phyloP scores from a whole-genome alignment of 2,113 vertebrate species.

The Ivindomyrus marchei region DNA sequence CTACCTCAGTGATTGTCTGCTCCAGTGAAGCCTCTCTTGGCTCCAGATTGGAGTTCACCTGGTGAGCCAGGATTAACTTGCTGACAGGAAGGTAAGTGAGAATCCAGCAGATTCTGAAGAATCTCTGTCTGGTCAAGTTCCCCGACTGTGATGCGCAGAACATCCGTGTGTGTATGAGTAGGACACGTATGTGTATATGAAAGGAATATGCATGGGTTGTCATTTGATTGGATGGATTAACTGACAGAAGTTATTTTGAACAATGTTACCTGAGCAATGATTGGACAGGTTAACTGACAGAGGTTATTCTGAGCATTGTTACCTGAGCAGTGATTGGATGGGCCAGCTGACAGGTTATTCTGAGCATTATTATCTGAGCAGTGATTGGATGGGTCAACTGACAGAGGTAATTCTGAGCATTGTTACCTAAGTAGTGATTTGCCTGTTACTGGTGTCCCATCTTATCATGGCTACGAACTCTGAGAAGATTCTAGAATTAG shows the following conservation, averaged over 20 bases:
- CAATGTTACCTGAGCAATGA: neutral
- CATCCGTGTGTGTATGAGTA: neutral
- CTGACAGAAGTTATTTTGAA: neutral
- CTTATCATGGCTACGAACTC: neutral
- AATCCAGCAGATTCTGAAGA: neutral
- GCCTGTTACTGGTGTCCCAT: neutral
- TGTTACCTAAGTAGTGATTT: conserved; percentile 1
- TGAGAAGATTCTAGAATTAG: neutral
- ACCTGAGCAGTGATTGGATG: neutral
- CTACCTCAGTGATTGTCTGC: neutral
- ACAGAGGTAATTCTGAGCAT: neutral
- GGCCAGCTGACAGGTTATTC: neutral
- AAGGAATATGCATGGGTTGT: neutral
- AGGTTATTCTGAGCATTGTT: neutral
- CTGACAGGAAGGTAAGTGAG: neutral
- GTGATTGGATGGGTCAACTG: neutral
- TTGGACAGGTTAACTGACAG: neutral
- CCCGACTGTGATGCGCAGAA: neutral
- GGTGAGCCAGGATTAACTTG: neutral
- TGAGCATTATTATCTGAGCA: neutral
- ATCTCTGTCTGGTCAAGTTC: neutral
- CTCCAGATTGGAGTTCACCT: neutral
- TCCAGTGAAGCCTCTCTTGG: neutral
- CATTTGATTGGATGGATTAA: neutral
- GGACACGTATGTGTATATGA: neutral